Evolutionary conservation across 2,888 invertebrate genomes (phyloP), one percentile per base, ranked within the genome.

Genomic region (Drosophila histrio): DNA sequence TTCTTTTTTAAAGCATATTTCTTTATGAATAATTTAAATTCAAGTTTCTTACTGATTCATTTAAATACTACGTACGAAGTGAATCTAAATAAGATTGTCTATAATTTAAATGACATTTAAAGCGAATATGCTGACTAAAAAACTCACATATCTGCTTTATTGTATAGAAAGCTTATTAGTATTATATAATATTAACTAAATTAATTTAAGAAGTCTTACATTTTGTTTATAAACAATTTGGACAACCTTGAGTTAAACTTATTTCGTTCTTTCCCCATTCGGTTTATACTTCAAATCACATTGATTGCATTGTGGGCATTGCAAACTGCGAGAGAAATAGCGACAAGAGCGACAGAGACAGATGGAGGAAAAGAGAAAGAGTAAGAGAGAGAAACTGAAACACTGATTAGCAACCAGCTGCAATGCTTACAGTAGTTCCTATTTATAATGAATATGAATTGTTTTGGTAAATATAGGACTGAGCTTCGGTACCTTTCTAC

Each of bases 221-320:
- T 11, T 11, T 15, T 15, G 7, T 19, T 17, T 13, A 21, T 19
- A 15, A 13, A 9, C 34, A 34, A 15, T 22, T 28, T 21, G 17
- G 6, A 38, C n/a, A 41, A 41, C 41, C 53, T 41, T 41, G 28
- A 41, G 28, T 22, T 49, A 34, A 49, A 22, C n/a, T 21, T 39
- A 28, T 26, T 41, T 21, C 8, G 26, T 26, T 53, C 15, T 34
- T n/a, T 9, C 39, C 53, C 2, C n/a, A 32, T 47, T 60, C 28
- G 24, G 36, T 7, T 30, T 11, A 13, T 17, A 32, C 41, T 52
- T 19, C 39, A 28, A 28, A 21, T 28, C n/a, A 9, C 15, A 19
- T 19, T 26, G 34, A 53, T 44, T 60, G 44, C 44, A 38, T 3
- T 46, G 19, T 22, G 38, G 21, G 21, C 30, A 32, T 43, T 26